Evolutionary conservation across 2,888 invertebrate genomes (phyloP), one percentile per base, ranked within the genome.

Genomic region (Nemoura dubitans): DNA sequence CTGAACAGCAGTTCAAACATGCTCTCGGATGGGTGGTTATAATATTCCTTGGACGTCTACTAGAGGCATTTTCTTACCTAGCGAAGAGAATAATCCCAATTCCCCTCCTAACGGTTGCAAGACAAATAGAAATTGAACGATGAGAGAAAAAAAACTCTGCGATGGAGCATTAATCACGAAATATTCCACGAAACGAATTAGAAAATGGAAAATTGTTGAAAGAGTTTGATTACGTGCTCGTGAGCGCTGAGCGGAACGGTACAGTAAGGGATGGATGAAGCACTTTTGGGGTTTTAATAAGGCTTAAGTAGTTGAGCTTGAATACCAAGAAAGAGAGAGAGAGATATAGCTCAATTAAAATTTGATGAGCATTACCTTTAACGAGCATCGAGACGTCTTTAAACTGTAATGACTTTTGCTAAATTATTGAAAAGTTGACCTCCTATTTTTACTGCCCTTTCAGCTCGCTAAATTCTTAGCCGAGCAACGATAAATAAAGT

Each of bases 271-370:
- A 59, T 59, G 21, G 59, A 59, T 59, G 59, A 59, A 59, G 59
- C 59, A 59, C 59, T 59, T 59, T 59, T 59, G 59, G 59, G 59
- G 59, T 59, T 59, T 59, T 59, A 59, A 59, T 59, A 59, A 59
- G 59, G 59, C 59, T 59, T 59, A 59, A 59, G 59, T 59, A 59
- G 59, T 59, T 59, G 59, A 59, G 59, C 59, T 59, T 59, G 59
- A 59, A 59, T 59, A 21, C 59, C 59, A 59, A 59, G 59, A 3
- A 10, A 3, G 36, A 3, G 36, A 21, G 59, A 59, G 59, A 7
- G 59, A 59, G 59, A 36, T 36, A 36, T 3, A 59, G 59, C 59
- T 59, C 59, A 59, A 59, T 59, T 59, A 59, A 59, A 59, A 59
- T 59, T 59, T 59, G 59, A 59, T 59, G 59, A 7, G 59, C 59